Base-by-base conservation (phyloP, 2,888 invertebrate genomes). In the Cheilosia pagana region DNA sequence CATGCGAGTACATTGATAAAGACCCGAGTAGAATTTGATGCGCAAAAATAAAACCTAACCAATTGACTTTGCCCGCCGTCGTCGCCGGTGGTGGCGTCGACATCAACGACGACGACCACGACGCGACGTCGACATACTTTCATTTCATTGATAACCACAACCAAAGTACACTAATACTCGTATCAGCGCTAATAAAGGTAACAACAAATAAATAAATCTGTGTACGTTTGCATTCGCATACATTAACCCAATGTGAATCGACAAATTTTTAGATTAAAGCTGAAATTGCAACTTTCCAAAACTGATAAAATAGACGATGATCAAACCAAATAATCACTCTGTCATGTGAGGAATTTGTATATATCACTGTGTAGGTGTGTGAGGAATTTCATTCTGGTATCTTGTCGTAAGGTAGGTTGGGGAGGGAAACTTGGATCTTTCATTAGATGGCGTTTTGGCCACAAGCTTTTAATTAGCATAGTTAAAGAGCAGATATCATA, bases 1-100 rank as follows among this genome's bases (percentile, higher is more conserved):
- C 77, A 77, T 77, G 77, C 43, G 62, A 77, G 53, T 41, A 35
- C 35, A 45, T 4, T 19, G 76, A 77, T 77, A 77, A 68, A 53
- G 25, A 10, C n/a, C 35, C n/a, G 8, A 45, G 35, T 28, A 19
- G 41, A 76, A 52, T 76, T 50, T 41, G 65, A 77, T 77, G 76
- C 68, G 67, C 76, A 77, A 35, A 68, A 63, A 19, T 62, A 31
- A 28, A 52, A 41, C 8, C 28, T 10, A 55, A 31, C 28, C 19
- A 62, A 72, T 59, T 68, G 60, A 60, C 39, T 57, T 45, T 55
- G 35, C 25, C 16, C 25, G 45, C 14, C 21, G 41, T n/a, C n/a
- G 52, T 19, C 57, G 31, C 10, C 31, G 8, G 1, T 35, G 39
- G 21, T 21, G 16, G 14, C 45, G 31, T 12, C 50, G 35, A n/a